phyloP scores from a whole-genome alignment of 2,113 vertebrate genomes.

The Actenoides hombroni region DNA sequence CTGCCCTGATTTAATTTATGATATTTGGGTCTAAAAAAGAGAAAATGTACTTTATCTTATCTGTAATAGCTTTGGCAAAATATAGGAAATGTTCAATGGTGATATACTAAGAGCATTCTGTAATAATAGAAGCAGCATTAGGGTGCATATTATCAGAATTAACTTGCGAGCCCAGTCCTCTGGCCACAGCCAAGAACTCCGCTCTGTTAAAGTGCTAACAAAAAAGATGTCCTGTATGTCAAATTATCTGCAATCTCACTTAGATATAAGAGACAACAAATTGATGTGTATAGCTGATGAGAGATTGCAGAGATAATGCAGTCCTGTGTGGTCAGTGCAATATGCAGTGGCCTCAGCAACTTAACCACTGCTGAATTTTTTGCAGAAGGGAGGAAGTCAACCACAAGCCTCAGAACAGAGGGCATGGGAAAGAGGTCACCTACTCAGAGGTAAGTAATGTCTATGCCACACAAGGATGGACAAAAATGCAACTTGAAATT shows the following conservation, averaged over 20 bases:
- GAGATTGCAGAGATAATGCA: neutral
- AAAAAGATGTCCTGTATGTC: neutral
- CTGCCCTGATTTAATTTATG: neutral
- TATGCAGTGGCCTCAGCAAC: neutral
- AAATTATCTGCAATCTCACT: neutral
- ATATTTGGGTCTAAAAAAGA: neutral
- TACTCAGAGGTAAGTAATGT: neutral
- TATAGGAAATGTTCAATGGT: neutral
- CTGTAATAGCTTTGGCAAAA: neutral
- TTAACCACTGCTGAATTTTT: neutral
- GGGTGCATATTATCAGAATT: neutral
- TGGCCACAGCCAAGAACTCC: neutral
- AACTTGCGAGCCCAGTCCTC: neutral
- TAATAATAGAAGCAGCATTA: neutral
- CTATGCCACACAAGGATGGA: neutral
- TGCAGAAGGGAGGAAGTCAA: neutral
- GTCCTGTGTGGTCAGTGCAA: neutral
- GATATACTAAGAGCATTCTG: neutral
- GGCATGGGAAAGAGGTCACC: neutral
- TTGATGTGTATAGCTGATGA: neutral
- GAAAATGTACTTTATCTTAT: neutral
- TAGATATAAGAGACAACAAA: neutral
- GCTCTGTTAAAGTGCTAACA: neutral
- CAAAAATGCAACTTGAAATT: neutral
- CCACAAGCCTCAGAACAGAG: neutral